Conservation (phyloP, 2,113 vertebrate species). For the Mus pahari region DNA sequence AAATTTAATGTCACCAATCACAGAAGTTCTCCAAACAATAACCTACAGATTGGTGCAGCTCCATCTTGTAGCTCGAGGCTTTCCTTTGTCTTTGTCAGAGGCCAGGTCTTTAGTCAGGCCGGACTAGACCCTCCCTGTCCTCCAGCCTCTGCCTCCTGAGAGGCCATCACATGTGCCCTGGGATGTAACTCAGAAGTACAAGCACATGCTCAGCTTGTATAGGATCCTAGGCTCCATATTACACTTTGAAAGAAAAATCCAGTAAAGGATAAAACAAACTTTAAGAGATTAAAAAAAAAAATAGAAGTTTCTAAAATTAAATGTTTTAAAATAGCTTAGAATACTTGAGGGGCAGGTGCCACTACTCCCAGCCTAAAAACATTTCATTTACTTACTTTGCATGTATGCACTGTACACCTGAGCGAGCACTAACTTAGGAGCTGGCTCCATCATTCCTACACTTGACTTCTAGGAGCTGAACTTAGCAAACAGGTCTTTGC, state of each 20-base stretch:
- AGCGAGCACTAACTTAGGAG: not conserved
- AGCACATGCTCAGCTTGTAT: not conserved
- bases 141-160: not conserved
- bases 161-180: not conserved
- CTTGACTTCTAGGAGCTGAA: not conserved
- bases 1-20: slow-evolving; percentile 32
- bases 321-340: slow-evolving; percentile 20
- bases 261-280: not conserved
- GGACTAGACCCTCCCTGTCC: not conserved
- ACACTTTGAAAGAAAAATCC: not conserved
- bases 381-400: not conserved
- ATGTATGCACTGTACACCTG: not conserved
- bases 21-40: slow-evolving; percentile 34
- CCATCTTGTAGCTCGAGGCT: not conserved
- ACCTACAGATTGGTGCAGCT: not conserved
- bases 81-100: not conserved
- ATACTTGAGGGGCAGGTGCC: no score
- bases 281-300: not conserved
- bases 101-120: no score
- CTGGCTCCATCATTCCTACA: not conserved
- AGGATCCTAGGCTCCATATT: not conserved
- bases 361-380: not conserved
- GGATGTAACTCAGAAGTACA: not conserved
- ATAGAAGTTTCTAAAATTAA: not conserved
- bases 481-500: not conserved